Base-by-base conservation (phyloP, 2,113 vertebrate genomes). In the Pteronura brasiliensis region DNA sequence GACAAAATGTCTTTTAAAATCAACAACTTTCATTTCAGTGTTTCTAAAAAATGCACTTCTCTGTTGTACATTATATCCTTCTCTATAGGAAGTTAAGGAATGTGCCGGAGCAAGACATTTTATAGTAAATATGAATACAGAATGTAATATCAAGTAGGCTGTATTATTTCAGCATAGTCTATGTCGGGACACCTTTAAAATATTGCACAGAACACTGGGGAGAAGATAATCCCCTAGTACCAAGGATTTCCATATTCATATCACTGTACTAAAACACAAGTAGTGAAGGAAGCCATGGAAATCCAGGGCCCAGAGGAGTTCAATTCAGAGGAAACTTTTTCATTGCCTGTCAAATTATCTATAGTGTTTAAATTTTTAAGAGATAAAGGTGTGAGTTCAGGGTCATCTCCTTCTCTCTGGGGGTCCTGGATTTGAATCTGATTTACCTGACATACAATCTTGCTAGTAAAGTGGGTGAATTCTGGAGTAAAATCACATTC, bases 1-100 rank as follows among this genome's bases (percentile, higher is more conserved):
- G 98, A 98, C 98, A 99, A 98, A 97, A 97, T 82, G 96, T 98
- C 96, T 98, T 98, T 98, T 97, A 97, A 98, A 98, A 98, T 98
- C 98, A 98, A 98, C 97, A 98, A 97, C 95, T 98, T 96, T 97
- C 95, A 97, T 98, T 98, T 90, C 77, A 95, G 29, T n/a, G 81
- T 89, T 98, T 96, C 4, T 97, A 96, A 97, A 96, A 87, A 95
- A 86, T 20, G 82, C 55, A 94, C 97, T 95, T 95, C 87, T 98
- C 97, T 82, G 83, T 96, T 97, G 90, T 63, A 84, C 65, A 98
- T 86, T 63, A 96, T 90, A 96, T 94, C 97, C 95, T 97, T 97
- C 83, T 97, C 88, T 76, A 83, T 21, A 71, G 97, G 86, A 96
- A 95, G 96, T 92, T 69, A 81, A 96, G 88, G 97, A 7, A 94